A percentile compares a stretch with the other conserved stretches of the same genome.
Evolutionary conservation across 2,113 vertebrate species (phyloP).

Genomic region (Coracopsis vasa): DNA sequence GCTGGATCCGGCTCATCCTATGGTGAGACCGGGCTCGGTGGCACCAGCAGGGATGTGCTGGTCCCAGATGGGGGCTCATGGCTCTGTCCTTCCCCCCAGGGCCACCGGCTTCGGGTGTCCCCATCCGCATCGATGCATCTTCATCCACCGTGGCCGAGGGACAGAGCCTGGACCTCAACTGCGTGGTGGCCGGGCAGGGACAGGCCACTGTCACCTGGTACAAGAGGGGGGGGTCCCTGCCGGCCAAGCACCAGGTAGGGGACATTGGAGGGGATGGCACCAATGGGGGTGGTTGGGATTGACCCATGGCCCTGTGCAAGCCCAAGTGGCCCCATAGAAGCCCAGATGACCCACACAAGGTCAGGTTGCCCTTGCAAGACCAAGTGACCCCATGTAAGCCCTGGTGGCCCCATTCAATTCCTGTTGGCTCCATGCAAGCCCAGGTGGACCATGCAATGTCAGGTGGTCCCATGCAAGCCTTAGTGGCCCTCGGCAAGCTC

Average conservation of each 20-base stretch:
- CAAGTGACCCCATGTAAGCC: background rate
- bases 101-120: background rate
- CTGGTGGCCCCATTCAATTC: background rate
- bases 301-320: background rate
- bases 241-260: constrained; percentile 86
- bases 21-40: background rate
- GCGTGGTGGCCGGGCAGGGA: constrained; percentile 55
- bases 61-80: rapidly evolving
- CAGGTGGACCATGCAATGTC: background rate
- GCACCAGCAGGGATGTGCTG: rapidly evolving
- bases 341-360: too few relatives aligned
- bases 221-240: constrained; percentile 75
- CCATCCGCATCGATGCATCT: constrained; percentile 78
- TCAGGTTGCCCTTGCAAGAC: background rate
- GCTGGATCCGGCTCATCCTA: background rate
- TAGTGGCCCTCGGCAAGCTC: too few relatives aligned
- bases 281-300: rapidly evolving
- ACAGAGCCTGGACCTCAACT: constrained; percentile 88
- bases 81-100: background rate
- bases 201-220: constrained; percentile 86
- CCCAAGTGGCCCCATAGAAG: background rate
- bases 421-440: background rate
- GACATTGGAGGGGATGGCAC: rapidly evolving
- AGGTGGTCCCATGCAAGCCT: background rate
- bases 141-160: constrained; percentile 84